Evolutionary conservation across 2,888 invertebrate species (phyloP), one percentile per base, ranked within the genome.

Genomic region (Cinara cedri): DNA sequence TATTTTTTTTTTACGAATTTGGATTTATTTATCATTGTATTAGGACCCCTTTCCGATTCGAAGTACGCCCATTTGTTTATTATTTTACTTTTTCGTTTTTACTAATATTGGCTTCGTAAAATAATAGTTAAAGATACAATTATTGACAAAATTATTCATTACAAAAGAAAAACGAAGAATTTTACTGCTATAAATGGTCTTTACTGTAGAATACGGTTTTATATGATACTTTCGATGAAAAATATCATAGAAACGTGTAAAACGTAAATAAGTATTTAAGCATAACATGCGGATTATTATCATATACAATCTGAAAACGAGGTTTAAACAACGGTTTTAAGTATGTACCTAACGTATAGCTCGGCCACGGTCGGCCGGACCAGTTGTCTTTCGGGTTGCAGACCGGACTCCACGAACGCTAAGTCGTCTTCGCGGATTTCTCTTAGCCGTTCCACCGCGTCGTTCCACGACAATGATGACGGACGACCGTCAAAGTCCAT

Each of bases 321-420:
- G 60, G 16, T 3, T n/a, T 16, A 42, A 1, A 44, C 14, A 42
- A 63, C 42, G 2, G 2, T 4, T 19, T 44, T 3, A 19, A 42
- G 1, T 19, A 11, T 11, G 6, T 62, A 74, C 74, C 74, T 74
- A 46, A 74, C 74, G 51, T 74, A 74, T 1, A 74, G 34, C 14
- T n/a, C 11, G 16, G 74, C 51, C 3, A 26, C 8, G 13, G 14
- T 14, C 19, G 19, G 26, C 1, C 74, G 26, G 11, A 51, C 42
- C 49, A 9, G 26, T 0, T 62, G 6, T 63, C 51, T 63, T 9
- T 74, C 74, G 10, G 16, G 16, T 34, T 63, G 19, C 49, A 34
- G 34, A 34, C 51, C 51, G 9, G 21, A 26, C 16, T 2, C 11
- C 9, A 63, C 74, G 21, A 74, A 74, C 34, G 21, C 42, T 10